Evolutionary conservation across 1,140 invertebrate genomes (phyloP), one percentile per base, ranked within the genome.

Genomic region (Venturia canescens): DNA sequence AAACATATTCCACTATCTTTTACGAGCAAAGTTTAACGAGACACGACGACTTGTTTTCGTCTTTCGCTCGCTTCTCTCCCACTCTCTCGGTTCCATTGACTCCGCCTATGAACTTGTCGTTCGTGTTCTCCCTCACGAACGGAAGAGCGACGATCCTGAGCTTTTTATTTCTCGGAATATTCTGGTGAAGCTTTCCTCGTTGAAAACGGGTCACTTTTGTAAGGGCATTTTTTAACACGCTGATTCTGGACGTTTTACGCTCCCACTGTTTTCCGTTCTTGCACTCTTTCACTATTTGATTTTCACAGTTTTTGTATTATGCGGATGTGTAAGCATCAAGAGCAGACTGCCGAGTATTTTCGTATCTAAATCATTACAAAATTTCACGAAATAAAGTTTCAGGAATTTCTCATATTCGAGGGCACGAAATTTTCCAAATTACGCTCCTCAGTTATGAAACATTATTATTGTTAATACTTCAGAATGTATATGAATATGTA

Each of bases 21-120:
- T 60, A 60, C 57, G 57, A 60, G 57, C 57, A 21, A 60, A 21
- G 57, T 60, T 60, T 60, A 60, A 60, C 48, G 48, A 50, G 48
- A 50, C 48, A 50, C 48, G 48, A 60, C 13, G 1, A 9, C 57
- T 23, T 60, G 6, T 60, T 60, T 9, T 60, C 57, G 3, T 50
- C 18, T 11, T 18, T 13, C 11, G 13, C 48, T 50, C 18, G 1
- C 48, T 18, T 7, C 48, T 50, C 11, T 50, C 11, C 15, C 11
- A 7, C 18, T 50, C 15, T 50, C 11, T 50, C 11, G n/a, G n/a
- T n/a, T n/a, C 11, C 48, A 50, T 34, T 34, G 31, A 34, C 31
- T 34, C 31, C 7, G 31, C 3, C 50, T 53, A 53, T 53, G 50
- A 18, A 53, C 57, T 60, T 60, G n/a, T 60, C 18, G 57, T 60